Percentiles rank a stretch among this genome's conserved stretches.
Conservation (phyloP, 1,140 invertebrate species). For the Tetramorium simillimum region DNA sequence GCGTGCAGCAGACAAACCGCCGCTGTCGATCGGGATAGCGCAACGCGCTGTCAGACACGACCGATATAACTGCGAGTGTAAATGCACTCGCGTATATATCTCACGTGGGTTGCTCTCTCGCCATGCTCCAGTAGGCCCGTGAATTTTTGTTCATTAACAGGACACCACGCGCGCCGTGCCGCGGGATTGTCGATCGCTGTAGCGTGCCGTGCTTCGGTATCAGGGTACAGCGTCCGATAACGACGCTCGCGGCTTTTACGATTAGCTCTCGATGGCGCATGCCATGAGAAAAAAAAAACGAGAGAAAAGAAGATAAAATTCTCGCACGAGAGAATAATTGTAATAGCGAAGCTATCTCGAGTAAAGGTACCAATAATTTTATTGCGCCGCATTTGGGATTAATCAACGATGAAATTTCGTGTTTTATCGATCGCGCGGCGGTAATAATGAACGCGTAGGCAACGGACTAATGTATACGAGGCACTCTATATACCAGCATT, state of each 20-base stretch:
- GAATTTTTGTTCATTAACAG: constrained; percentile 73
- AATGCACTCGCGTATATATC: constrained; percentile 40
- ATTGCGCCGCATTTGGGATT: background rate
- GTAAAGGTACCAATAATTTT: background rate
- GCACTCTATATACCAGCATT: constrained; percentile 23
- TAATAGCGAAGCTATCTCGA: background rate
- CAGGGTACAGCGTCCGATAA: constrained; percentile 57
- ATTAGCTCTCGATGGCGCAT: background rate
- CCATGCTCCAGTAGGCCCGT: constrained; percentile 69
- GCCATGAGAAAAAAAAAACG: background rate
- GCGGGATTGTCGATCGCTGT: constrained; percentile 28
- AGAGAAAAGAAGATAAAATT: background rate
- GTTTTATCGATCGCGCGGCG: background rate
- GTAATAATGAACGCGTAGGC: constrained; percentile 26
- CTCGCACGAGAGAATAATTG: background rate
- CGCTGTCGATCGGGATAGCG: constrained; percentile 46
- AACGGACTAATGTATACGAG: background rate
- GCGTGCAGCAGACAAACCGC: constrained; percentile 54
- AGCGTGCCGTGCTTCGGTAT: background rate
- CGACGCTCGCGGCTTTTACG: constrained; percentile 54
- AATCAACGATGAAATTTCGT: constrained; percentile 16
- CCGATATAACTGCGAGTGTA: constrained; percentile 31
- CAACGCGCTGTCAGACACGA: constrained; percentile 1
- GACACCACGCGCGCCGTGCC: constrained; percentile 40
- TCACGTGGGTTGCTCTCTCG: constrained; percentile 65